Evolutionary conservation across 2,888 invertebrate species (phyloP).

Genomic region (Nephrotoma guestfalica): DNA sequence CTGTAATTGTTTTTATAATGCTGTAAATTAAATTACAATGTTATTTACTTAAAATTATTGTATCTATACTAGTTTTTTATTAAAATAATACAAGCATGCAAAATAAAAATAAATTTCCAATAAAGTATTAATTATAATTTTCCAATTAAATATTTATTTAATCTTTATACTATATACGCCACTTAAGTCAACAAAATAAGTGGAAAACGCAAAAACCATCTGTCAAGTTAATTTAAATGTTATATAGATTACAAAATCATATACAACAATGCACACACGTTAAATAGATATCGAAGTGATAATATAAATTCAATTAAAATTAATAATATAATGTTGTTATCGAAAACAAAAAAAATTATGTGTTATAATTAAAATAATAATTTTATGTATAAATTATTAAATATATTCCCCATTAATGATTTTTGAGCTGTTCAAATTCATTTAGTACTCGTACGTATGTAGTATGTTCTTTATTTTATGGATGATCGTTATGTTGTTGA

Average conservation of each 20-base stretch:
- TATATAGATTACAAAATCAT: neutral
- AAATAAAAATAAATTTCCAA: neutral
- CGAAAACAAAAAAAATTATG: neutral
- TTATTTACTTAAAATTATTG: neutral
- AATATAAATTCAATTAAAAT: neutral
- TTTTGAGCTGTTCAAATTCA: neutral
- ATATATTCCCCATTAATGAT: neutral
- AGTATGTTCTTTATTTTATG: neutral
- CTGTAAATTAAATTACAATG: neutral
- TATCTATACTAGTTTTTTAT: neutral
- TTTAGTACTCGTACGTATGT: neutral
- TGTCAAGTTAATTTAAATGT: constrained; percentile 3
- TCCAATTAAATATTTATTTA: neutral
- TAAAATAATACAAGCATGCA: neutral
- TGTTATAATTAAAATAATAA: neutral
- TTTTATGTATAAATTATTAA: neutral
- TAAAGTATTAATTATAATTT: neutral
- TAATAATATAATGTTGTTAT: neutral
- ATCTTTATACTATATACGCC: neutral
- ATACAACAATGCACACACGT: neutral
- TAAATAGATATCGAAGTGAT: neutral
- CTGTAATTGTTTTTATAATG: neutral
- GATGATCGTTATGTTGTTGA: neutral
- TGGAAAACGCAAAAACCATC: neutral
- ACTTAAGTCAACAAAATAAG: neutral